Conservation (phyloP, 2,888 invertebrate species). For the Eupithecia insigniata region DNA sequence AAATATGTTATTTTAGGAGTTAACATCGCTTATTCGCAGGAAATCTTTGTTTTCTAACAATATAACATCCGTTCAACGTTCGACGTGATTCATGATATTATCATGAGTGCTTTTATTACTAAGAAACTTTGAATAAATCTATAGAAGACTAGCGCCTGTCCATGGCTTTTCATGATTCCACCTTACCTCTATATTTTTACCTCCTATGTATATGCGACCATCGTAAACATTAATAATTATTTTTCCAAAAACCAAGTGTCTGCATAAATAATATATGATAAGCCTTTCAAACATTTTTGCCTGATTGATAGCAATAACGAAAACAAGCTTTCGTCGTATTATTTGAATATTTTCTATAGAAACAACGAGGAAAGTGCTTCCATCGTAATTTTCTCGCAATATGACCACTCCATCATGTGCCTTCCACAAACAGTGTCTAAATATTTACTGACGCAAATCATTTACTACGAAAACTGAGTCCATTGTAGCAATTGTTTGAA, state of each 20-base stretch:
- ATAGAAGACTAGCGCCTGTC: not conserved
- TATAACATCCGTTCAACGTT: slow-evolving; percentile 22
- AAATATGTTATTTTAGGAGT: slow-evolving; percentile 27
- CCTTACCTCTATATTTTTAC: not conserved
- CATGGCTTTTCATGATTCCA: not conserved
- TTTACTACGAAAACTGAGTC: slow-evolving; percentile 26
- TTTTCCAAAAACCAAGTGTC: not conserved
- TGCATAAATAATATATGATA: not conserved
- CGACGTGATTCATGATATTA: slow-evolving; percentile 27
- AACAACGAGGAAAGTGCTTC: slow-evolving; percentile 17
- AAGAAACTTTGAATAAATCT: slow-evolving; percentile 8
- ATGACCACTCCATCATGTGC: slow-evolving; percentile 19
- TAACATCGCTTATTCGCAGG: slow-evolving; percentile 29
- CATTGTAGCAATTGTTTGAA: slow-evolving; percentile 12
- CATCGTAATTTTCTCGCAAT: slow-evolving; percentile 19
- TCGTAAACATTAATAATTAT: not conserved
- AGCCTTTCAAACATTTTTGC: not conserved
- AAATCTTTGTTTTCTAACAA: slow-evolving; percentile 39
- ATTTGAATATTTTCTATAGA: not conserved
- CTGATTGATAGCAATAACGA: not conserved
- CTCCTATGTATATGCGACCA: not conserved
- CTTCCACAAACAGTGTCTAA: slow-evolving; percentile 29
- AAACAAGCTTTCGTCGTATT: not conserved
- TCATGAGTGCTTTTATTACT: slow-evolving; percentile 15
- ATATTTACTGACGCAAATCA: slow-evolving; percentile 35